phyloP scores from a whole-genome alignment of 2,888 invertebrate species.

The Chymomyza procnemis region DNA sequence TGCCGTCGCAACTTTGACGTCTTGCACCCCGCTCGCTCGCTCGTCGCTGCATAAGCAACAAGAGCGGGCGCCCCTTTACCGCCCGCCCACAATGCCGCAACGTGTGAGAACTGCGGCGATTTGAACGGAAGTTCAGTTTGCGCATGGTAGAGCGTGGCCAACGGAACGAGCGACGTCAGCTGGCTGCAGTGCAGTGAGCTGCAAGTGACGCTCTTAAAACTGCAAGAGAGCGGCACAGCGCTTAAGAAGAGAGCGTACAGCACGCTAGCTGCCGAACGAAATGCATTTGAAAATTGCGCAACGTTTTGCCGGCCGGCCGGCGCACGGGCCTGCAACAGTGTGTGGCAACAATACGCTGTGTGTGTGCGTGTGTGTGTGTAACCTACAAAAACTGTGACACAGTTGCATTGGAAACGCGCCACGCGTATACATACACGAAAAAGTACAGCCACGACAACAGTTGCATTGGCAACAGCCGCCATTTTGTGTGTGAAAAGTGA shows the following conservation, averaged over 20 bases:
- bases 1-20: constrained; percentile 59
- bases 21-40: constrained; percentile 14
- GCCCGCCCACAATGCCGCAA: constrained; percentile 12
- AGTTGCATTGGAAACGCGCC: constrained; percentile 45
- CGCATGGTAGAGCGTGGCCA: constrained; percentile 48
- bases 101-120: constrained; percentile 47
- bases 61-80: neutral
- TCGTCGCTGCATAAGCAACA: neutral
- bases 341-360: constrained; percentile 15
- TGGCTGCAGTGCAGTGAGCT: neutral
- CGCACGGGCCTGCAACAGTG: constrained; percentile 48
- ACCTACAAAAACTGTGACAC: constrained; percentile 62
- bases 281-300: constrained; percentile 64
- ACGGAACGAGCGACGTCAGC: constrained; percentile 36
- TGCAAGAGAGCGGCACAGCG: constrained; percentile 4
- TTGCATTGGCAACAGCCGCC: constrained; percentile 57
- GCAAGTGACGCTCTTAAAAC: no score
- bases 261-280: constrained; percentile 35
- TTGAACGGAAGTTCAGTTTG: constrained; percentile 60
- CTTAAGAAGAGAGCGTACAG: constrained; percentile 1
- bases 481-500: constrained; percentile 65
- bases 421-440: constrained; percentile 41
- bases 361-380: constrained; percentile 32
- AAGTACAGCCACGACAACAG: constrained; percentile 71
- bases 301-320: constrained; percentile 69